Conservation (phyloP, 2,113 vertebrate species). For the Actenoides lindsayi region DNA sequence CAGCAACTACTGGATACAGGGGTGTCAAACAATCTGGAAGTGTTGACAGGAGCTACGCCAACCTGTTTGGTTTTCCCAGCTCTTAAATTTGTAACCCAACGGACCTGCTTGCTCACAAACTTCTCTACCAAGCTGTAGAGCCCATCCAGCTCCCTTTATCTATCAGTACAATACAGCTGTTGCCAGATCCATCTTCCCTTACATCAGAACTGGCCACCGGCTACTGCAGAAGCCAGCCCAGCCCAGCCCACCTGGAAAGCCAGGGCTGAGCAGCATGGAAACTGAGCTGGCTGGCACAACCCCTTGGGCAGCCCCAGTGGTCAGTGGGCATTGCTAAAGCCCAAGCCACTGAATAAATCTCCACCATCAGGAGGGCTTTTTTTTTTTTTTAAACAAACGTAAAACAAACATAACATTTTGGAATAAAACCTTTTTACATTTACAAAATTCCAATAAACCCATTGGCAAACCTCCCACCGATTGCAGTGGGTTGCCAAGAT, state of each 20-base stretch:
- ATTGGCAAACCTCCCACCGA: neutral
- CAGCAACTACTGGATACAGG: neutral
- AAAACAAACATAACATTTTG: neutral
- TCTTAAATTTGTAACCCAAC: neutral
- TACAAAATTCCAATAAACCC: neutral
- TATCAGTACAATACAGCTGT: accelerated
- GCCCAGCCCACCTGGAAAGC: neutral
- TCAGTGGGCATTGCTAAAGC: neutral
- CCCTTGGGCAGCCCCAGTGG: accelerated
- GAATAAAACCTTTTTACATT: neutral
- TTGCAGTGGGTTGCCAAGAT: neutral
- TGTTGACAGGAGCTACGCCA: neutral
- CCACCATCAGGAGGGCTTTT: accelerated
- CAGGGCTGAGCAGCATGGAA: neutral
- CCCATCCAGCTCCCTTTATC: neutral
- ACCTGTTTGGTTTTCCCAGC: neutral
- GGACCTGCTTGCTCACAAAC: neutral
- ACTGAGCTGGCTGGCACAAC: neutral
- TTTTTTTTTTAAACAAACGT: neutral
- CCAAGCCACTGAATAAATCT: neutral
- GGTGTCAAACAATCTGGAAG: neutral
- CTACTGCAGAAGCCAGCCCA: neutral
- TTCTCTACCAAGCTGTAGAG: neutral
- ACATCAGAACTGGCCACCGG: neutral
- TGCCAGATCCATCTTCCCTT: neutral